Percentiles rank a stretch among this genome's conserved stretches.
Conservation (phyloP, 2,888 invertebrate species). For the Rhorus exstirpatorius region DNA sequence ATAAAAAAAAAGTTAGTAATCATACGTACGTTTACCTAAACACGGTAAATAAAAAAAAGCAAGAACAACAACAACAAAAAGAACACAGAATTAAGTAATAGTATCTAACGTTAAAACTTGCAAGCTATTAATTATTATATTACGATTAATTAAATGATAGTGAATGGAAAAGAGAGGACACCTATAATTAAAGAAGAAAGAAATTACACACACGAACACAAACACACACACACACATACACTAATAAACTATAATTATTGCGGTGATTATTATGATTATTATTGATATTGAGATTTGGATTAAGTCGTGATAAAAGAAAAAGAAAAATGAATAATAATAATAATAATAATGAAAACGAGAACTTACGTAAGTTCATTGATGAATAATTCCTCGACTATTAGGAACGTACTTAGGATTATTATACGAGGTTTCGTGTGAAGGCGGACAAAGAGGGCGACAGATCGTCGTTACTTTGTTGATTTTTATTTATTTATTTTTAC, state of each 20-base stretch:
- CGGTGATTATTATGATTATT: constrained; percentile 83
- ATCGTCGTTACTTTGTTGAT: constrained; percentile 66
- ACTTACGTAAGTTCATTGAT: constrained; percentile 77
- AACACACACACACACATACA: no score
- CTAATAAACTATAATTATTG: constrained; percentile 83
- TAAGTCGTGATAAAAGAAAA: constrained; percentile 83
- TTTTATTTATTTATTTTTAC: constrained; percentile 40
- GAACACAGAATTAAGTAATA: constrained; percentile 84
- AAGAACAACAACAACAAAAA: constrained; percentile 75
- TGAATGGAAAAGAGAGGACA: constrained; percentile 73
- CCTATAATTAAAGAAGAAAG: constrained; percentile 77
- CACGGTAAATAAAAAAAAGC: constrained; percentile 81
- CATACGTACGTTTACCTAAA: constrained; percentile 84
- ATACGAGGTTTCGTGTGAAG: constrained; percentile 67
- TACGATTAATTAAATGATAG: constrained; percentile 84
- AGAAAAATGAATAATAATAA: constrained; percentile 50
- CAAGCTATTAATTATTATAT: constrained; percentile 85
- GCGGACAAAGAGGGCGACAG: constrained; percentile 66
- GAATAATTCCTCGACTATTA: constrained; percentile 74
- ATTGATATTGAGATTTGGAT: constrained; percentile 83
- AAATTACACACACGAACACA: no score
- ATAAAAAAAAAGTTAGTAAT: constrained; percentile 77
- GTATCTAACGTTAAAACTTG: constrained; percentile 85
- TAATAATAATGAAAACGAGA: constrained; percentile 70
- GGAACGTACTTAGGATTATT: constrained; percentile 70